These are phyloP conservation scores for Acleris literana DNA, from an alignment of 2,888 invertebrate species.

Conservation along the genomic window DNA sequence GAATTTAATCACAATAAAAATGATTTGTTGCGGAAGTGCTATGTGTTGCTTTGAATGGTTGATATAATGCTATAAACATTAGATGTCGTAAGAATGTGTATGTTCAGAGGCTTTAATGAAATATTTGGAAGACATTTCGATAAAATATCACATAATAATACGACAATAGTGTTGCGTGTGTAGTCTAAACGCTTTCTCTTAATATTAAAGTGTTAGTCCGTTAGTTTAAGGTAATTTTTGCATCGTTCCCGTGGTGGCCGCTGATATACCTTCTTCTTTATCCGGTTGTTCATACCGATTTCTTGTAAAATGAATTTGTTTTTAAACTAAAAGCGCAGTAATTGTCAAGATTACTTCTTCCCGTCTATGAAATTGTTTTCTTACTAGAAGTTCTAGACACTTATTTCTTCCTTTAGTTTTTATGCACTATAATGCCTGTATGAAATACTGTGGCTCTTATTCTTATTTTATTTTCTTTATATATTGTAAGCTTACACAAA, in stretches of 20 bases:
- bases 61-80: not conserved
- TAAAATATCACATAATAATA: constrained; percentile 44
- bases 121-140: constrained; percentile 36
- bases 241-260: not conserved
- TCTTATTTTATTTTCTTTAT: too few relatives aligned
- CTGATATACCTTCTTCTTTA: not conserved
- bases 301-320: too few relatives aligned
- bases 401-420: too few relatives aligned
- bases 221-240: constrained; percentile 46
- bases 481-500: too few relatives aligned
- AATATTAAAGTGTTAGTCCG: constrained; percentile 48
- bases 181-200: constrained; percentile 50
- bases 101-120: constrained; percentile 3
- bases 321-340: too few relatives aligned
- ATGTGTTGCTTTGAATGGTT: not conserved
- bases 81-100: not conserved
- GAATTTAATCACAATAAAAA: too few relatives aligned
- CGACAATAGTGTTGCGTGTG: constrained; percentile 56
- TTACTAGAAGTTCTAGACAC: too few relatives aligned
- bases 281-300: not conserved
- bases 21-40: not conserved
- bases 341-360: too few relatives aligned
- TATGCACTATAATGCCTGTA: too few relatives aligned
- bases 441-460: too few relatives aligned
- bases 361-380: too few relatives aligned